Percentiles rank a stretch among this genome's conserved stretches.
Evolutionary conservation across 2,797 vertebrate genomes (phyloP).

Genomic region (Coccyzus lansbergi): DNA sequence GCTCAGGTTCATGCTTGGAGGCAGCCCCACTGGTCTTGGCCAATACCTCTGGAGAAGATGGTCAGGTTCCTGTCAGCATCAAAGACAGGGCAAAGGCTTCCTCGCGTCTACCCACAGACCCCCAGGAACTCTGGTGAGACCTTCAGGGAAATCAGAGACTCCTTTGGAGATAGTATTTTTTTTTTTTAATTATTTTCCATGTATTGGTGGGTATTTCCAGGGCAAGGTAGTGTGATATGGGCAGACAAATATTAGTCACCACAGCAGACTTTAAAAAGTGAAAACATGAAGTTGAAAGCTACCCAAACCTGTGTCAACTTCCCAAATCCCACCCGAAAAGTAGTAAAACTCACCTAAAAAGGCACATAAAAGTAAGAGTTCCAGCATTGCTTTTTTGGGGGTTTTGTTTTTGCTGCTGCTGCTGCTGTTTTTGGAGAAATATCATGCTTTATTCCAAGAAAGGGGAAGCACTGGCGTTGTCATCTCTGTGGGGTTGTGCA

Average conservation of each 20-base stretch:
- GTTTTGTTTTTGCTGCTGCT: neutral
- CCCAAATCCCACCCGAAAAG: conserved; percentile 73
- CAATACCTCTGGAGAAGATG: neutral
- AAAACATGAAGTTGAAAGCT: conserved; percentile 75
- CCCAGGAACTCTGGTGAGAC: neutral
- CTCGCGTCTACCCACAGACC: rapidly evolving
- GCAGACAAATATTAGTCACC: conserved; percentile 62
- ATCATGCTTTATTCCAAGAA: conserved; percentile 44
- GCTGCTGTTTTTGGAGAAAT: conserved; percentile 20
- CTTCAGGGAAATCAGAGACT: neutral
- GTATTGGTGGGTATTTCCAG: conserved; percentile 60
- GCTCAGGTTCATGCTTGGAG: neutral
- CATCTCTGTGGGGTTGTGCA: neutral
- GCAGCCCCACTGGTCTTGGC: neutral
- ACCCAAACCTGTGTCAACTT: conserved; percentile 60
- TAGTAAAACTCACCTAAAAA: conserved; percentile 46
- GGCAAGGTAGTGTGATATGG: neutral
- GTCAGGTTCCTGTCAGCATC: neutral
- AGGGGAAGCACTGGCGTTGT: conserved; percentile 66
- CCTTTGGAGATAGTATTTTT: neutral
- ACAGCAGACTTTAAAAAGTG: conserved; percentile 73
- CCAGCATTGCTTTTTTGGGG: neutral
- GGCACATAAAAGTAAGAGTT: conserved; percentile 51
- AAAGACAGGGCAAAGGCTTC: neutral
- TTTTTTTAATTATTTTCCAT: neutral